Conservation (phyloP, 2,113 vertebrate species). For the Podocnemis expansa region DNA sequence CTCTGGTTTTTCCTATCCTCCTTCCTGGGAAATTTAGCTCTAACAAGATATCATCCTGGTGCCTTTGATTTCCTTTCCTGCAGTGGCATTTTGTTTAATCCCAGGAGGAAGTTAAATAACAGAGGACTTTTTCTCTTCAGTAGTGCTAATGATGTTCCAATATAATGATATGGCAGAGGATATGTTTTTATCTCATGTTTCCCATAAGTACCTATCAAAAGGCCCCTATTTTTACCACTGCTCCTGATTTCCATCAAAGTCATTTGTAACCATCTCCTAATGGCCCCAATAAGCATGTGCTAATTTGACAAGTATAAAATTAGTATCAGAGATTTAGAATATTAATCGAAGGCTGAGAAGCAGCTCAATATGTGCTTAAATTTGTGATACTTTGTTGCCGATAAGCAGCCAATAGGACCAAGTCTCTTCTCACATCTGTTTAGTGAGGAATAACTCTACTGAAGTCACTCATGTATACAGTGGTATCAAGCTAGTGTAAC, state of each 20-base stretch:
- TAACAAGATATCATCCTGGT: conserved; percentile 42
- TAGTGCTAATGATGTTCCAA: neutral
- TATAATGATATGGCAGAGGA: conserved; percentile 22
- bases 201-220: neutral
- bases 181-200: conserved; percentile 50
- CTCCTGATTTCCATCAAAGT: conserved; percentile 30
- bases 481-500: neutral
- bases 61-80: conserved; percentile 44
- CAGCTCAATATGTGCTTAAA: conserved; percentile 39
- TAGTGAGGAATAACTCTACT: neutral
- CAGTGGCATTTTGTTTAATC: conserved; percentile 35
- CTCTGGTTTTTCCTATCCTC: conserved; percentile 41
- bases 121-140: conserved; percentile 17
- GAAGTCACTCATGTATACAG: neutral
- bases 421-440: neutral
- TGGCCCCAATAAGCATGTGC: neutral
- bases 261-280: neutral
- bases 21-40: neutral
- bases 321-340: neutral
- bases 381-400: neutral
- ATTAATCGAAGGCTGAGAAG: conserved; percentile 39
- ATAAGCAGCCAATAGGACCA: neutral
- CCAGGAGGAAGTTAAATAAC: conserved; percentile 5
- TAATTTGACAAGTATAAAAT: conserved; percentile 45
- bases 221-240: conserved; percentile 49